Evolutionary conservation across 2,888 invertebrate genomes (phyloP), one percentile per base, ranked within the genome.

Genomic region (Meiosimyza decipiens): DNA sequence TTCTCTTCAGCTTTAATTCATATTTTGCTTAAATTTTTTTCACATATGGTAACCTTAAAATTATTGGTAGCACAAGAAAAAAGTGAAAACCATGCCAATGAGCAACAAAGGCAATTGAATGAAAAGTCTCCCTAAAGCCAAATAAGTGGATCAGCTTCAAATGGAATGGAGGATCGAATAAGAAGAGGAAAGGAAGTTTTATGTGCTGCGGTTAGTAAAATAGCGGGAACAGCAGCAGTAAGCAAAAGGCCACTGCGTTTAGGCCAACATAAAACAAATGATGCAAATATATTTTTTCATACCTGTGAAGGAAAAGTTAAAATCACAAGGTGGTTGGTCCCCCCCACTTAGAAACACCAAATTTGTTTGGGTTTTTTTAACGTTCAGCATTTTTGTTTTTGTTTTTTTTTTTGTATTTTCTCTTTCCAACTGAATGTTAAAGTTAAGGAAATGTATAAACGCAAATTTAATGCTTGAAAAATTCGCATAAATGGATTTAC

Each of bases 381-480:
- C 15, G 16, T 66, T 50, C 49, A 51, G n/a, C 57, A 52, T 16
- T 51, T 65, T 59, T 55, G 15, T 50, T 18, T 63, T 47, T n/a
- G n/a, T n/a, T n/a, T 54, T 65, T 68, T 52, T 22, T 47, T n/a
- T 69, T 65, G 22, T 49, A 6, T 51, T 59, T 57, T n/a, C 3
- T 50, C 11, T 2, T 4, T 7, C 1, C 22, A 11, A 51, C 54
- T 62, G 64, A 66, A 11, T 55, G 60, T n/a, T 49, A 57, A 57
- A 80, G 80, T 80, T 80, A 80, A 81, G 79, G 78, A 79, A 80
- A 79, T 80, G 81, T 79, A 79, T 80, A 80, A 81, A 81, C 79
- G 79, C 78, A 82, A 82, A 82, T 82, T 82, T 82, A 82, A 82
- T 82, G 82, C 82, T 81, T 82, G 79, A 81, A 79, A 82, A 82